Base-by-base conservation (phyloP, 2,797 vertebrate genomes). In the Siniperca scherzeri region DNA sequence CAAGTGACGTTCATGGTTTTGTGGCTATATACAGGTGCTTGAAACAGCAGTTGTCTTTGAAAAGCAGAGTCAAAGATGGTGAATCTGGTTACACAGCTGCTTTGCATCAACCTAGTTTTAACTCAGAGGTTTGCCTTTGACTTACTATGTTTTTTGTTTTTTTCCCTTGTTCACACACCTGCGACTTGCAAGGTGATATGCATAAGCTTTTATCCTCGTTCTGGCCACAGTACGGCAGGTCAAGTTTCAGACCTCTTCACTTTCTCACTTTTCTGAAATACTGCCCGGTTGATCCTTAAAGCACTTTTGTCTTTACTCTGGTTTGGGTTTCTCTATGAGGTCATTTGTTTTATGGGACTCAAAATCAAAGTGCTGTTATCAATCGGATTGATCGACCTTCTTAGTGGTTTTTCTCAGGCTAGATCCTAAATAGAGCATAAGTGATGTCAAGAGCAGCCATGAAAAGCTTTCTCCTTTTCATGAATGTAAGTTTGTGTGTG, bases 231-330 rank as follows among this genome's bases (percentile, higher is more conserved):
- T 48, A 10, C 11, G 5, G 56, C 71, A 73, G 80, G 65, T 88
- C 87, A 77, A 36, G 52, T 91, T 89, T 86, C 84, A 81, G n/a
- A 83, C 60, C 10, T 74, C 66, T 76, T 78, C 42, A 38, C 59
- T 74, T 72, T 79, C 62, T 82, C 55, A 42, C 59, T 83, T 84
- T 67, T 46, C 30, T 81, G 42, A 83, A 89, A 76, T 66, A 48
- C 25, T 52, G 52, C 71, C 84, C 25, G 33, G 56, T 76, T 86
- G 57, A 86, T 86, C 74, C 62, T 85, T 66, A n/a, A 80, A 77
- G 56, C 62, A 48, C 13, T 62, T 56, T 59, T 42, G 22, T 73
- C 57, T 52, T 71, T 21, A 61, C 17, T 48, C 14, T 27, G 52
- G n/a, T 46, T 78, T 52, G 2, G 48, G 21, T 72, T 86, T 88